Evolutionary conservation across 2,888 invertebrate genomes (phyloP), one percentile per base, ranked within the genome.

Genomic region (Heteropelma amictum): DNA sequence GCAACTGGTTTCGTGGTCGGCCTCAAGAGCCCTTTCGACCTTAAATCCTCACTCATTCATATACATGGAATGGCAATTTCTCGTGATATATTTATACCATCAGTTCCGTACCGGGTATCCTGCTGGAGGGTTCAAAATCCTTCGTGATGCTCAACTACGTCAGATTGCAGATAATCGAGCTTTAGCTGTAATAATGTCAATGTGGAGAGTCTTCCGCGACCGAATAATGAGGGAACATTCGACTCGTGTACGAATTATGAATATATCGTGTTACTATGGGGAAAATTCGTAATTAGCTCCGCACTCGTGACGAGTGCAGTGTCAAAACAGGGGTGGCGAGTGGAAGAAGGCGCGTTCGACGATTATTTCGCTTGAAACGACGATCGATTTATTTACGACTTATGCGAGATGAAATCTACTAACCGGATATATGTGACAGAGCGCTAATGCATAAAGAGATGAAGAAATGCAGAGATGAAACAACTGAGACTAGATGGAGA

Each of bases 1-100:
- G 64, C n/a, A 33, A 64, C 56, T 54, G 69, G 65, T 69, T 72
- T 68, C 45, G 64, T 38, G 72, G 49, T 40, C 69, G 47, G 74
- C 35, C 68, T 54, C 21, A 7, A 65, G 30, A 38, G 64, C 26
- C 21, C 42, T 51, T 49, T 28, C 42, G 10, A 35, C 53, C 51
- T 8, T 49, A 40, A 47, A 47, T 69, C 45, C 47, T 33, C 12
- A 60, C 30, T 4, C 30, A 33, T n/a, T 28, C 28, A 17, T 21
- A 33, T 65, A 10, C 7, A 54, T 17, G 26, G 10, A 19, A 30
- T 26, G 19, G 21, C 56, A 56, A n/a, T 64, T 69, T 53, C 69
- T 45, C 64, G n/a, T 28, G n/a, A 42, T 56, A 51, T 77, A 69
- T 67, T 67, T 70, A 38, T n/a, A n/a, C n/a, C 63, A 23, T 38